Conservation (phyloP, 2,888 invertebrate genomes). For the Agonopterix arenella region DNA sequence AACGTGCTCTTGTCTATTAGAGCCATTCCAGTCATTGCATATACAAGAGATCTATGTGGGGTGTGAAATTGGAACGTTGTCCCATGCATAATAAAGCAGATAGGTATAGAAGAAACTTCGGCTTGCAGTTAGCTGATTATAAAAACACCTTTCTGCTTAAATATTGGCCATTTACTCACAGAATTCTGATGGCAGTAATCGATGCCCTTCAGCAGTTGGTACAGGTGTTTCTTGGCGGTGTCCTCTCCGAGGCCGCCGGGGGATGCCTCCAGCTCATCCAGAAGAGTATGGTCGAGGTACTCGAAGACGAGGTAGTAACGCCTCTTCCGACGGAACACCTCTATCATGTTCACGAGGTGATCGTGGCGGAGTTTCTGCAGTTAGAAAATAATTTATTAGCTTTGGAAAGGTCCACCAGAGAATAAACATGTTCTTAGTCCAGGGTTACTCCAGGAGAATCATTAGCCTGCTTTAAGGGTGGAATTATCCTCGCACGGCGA, state of each 20-base stretch:
- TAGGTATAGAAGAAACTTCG: too few species aligned
- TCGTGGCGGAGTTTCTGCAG: constrained; percentile 90
- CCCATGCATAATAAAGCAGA: too few species aligned
- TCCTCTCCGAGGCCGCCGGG: constrained; percentile 85
- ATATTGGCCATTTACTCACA: constrained; percentile 64
- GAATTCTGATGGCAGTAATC: constrained; percentile 90
- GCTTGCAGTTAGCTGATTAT: too few species aligned
- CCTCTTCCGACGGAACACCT: constrained; percentile 90
- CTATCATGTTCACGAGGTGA: constrained; percentile 91
- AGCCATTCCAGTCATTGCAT: too few species aligned
- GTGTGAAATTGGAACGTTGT: too few species aligned
- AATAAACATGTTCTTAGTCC: too few species aligned
- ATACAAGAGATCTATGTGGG: too few species aligned
- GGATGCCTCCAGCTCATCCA: constrained; percentile 88
- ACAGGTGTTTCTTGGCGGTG: constrained; percentile 84
- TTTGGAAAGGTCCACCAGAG: background rate
- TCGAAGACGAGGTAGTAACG: constrained; percentile 93
- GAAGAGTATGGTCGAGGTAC: constrained; percentile 89
- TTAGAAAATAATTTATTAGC: background rate
- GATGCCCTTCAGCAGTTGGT: constrained; percentile 87
- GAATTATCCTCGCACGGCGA: too few species aligned
- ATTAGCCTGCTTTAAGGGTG: too few species aligned
- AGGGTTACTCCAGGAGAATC: too few species aligned
- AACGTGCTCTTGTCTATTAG: too few species aligned
- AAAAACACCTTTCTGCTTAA: too few species aligned